Conservation (phyloP, 53 echinoderm and acorn worm genomes). For the Luidia sarsii region DNA sequence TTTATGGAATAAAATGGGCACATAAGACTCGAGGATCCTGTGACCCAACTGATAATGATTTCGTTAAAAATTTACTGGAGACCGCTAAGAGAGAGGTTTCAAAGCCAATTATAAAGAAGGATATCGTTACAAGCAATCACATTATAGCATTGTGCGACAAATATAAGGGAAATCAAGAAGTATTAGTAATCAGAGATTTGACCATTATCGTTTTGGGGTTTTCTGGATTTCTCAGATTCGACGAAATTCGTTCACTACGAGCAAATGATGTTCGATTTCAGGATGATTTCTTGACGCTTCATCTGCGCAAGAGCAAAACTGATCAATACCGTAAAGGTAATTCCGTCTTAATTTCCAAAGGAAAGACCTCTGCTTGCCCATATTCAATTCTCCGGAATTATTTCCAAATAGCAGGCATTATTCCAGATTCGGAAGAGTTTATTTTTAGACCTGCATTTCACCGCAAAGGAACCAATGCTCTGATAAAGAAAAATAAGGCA, state of each 20-base stretch:
- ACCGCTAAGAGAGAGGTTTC: constrained; percentile 4
- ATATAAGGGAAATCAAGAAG: too few relatives aligned
- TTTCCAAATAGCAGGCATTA: neutral
- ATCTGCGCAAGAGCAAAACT: constrained; percentile 19
- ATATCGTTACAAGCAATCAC: too few relatives aligned
- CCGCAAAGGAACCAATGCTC: neutral
- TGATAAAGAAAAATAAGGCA: constrained; percentile 20
- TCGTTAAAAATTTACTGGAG: constrained; percentile 6
- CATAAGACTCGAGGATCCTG: too few relatives aligned
- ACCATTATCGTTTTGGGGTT: constrained; percentile 27
- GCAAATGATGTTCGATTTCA: constrained; percentile 18
- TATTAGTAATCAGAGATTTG: constrained; percentile 27
- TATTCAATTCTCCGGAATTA: neutral
- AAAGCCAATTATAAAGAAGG: constrained; percentile 28
- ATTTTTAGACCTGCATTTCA: constrained; percentile 24
- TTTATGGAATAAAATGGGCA: constrained; percentile 53
- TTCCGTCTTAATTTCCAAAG: too few relatives aligned
- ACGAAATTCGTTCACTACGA: constrained; percentile 17
- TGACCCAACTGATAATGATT: too few relatives aligned
- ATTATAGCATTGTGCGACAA: too few relatives aligned
- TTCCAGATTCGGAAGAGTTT: constrained; percentile 15
- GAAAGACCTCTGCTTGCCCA: constrained; percentile 7
- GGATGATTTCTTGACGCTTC: constrained; percentile 1
- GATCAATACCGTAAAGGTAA: constrained; percentile 13
- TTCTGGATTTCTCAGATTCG: constrained; percentile 30